Percentiles rank a stretch among this genome's conserved stretches.
Evolutionary conservation across 2,888 invertebrate species (phyloP).

Genomic region (Drosophila lacicola): DNA sequence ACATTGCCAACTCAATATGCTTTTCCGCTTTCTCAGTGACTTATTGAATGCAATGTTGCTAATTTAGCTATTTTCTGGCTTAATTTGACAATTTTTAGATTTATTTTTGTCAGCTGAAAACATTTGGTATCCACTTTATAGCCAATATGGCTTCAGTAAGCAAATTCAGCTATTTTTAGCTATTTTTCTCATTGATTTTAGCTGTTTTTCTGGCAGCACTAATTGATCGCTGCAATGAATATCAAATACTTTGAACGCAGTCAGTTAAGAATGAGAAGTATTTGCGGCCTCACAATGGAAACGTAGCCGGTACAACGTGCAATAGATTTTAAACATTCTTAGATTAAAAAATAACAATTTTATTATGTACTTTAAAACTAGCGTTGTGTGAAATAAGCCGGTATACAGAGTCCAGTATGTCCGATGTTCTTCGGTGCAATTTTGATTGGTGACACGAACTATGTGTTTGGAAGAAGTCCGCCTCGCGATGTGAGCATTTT

Average conservation of each 20-base stretch:
- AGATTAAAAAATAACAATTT: slow-evolving; percentile 10
- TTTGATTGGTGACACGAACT: slow-evolving; percentile 85
- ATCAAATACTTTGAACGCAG: slow-evolving; percentile 6
- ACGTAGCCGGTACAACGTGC: slow-evolving; percentile 12
- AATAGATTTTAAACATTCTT: slow-evolving; percentile 15
- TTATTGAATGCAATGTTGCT: too few relatives aligned
- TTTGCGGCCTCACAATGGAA: slow-evolving; percentile 45
- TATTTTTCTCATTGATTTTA: slow-evolving; percentile 41
- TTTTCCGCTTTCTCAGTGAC: too few relatives aligned
- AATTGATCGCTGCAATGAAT: slow-evolving; percentile 28
- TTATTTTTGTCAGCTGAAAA: too few relatives aligned
- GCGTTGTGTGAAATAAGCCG: slow-evolving; percentile 9
- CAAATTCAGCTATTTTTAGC: too few relatives aligned
- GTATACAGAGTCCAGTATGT: slow-evolving; percentile 1
- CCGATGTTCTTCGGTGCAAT: slow-evolving; percentile 48
- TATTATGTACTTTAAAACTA: slow-evolving; percentile 24
- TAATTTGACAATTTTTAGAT: too few relatives aligned
- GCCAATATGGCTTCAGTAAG: too few relatives aligned
- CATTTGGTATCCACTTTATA: too few relatives aligned
- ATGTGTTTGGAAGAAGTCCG: slow-evolving; percentile 99
- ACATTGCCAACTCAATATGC: too few relatives aligned
- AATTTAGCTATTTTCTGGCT: too few relatives aligned
- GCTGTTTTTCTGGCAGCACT: too few relatives aligned
- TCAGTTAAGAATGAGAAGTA: slow-evolving; percentile 36
- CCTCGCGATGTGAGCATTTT: slow-evolving; percentile 96